phyloP scores from a whole-genome alignment of 1,140 invertebrate species.

The Drosophila asahinai region DNA sequence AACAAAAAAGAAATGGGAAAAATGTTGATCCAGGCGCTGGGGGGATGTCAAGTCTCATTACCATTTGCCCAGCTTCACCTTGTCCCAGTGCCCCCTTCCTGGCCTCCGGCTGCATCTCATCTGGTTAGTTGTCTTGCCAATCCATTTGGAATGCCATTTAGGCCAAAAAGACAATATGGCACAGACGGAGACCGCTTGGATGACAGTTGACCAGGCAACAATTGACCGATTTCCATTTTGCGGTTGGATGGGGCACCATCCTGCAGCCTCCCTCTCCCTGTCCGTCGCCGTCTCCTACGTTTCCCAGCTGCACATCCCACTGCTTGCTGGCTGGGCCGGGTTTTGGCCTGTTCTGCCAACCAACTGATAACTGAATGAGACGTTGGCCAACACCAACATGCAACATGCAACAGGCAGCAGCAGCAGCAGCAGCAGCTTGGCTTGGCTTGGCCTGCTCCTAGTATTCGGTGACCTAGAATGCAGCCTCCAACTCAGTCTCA shows the following conservation, averaged over 20 bases:
- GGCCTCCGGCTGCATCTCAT: conserved; percentile 15
- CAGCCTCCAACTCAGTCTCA: conserved; percentile 41
- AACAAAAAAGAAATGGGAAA: neutral
- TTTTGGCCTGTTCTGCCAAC: conserved; percentile 17
- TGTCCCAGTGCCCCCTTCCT: conserved; percentile 29
- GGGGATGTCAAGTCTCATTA: conserved; percentile 42
- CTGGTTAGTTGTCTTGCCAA: conserved; percentile 27
- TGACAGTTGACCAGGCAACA: conserved; percentile 75
- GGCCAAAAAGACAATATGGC: conserved; percentile 73
- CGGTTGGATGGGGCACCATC: neutral
- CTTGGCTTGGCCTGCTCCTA: conserved; percentile 45
- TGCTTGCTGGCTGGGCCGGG: conserved; percentile 19
- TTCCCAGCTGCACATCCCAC: conserved; percentile 19
- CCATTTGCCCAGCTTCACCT: conserved; percentile 34
- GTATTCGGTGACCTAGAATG: conserved; percentile 81
- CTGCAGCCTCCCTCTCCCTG: neutral
- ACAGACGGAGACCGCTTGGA: conserved; percentile 34
- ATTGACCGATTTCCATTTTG: conserved; percentile 75
- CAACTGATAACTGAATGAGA: conserved; percentile 78
- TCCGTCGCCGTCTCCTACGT: neutral
- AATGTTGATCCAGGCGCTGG: conserved; percentile 20
- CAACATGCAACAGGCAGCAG: conserved; percentile 37
- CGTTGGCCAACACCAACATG: conserved; percentile 74
- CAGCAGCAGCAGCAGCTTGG: conserved; percentile 27
- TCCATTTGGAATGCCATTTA: conserved; percentile 69